phyloP scores from a whole-genome alignment of 1,140 invertebrate genomes.

The Brachionus calyciflorus region DNA sequence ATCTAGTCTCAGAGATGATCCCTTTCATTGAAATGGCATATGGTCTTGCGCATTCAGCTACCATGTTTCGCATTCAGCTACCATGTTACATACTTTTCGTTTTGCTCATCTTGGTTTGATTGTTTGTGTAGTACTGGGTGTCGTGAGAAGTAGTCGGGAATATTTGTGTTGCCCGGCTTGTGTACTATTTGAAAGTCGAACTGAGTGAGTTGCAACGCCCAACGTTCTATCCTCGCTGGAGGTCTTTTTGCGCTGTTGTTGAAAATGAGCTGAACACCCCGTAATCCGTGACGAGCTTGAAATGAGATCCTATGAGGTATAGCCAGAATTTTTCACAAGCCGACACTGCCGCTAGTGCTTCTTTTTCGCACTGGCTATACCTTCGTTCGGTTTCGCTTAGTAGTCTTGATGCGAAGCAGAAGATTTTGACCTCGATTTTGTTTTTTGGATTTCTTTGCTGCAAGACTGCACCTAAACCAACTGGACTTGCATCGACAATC shows the following conservation, averaged over 20 bases:
- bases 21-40: background rate
- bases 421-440: conserved; percentile 42
- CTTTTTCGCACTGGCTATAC: conserved; percentile 2
- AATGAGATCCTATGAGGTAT: background rate
- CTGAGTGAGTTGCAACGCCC: background rate
- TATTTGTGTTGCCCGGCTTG: background rate
- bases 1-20: background rate
- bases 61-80: no score
- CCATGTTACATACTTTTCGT: background rate
- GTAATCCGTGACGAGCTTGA: background rate
- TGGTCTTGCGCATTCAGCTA: background rate
- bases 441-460: conserved; percentile 51
- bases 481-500: conserved; percentile 51
- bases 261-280: background rate
- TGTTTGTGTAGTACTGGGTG: background rate
- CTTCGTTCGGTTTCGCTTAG: conserved; percentile 10
- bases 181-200: background rate
- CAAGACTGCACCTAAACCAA: conserved; percentile 61
- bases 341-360: background rate
- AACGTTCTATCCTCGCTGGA: background rate
- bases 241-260: background rate
- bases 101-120: background rate
- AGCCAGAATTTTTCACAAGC: no score
- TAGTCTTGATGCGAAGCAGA: background rate
- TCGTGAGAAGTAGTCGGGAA: background rate